Percentiles rank a stretch among this genome's conserved stretches.
phyloP scores from a whole-genome alignment of 1,140 invertebrate species.

The Saccostrea glomerata region DNA sequence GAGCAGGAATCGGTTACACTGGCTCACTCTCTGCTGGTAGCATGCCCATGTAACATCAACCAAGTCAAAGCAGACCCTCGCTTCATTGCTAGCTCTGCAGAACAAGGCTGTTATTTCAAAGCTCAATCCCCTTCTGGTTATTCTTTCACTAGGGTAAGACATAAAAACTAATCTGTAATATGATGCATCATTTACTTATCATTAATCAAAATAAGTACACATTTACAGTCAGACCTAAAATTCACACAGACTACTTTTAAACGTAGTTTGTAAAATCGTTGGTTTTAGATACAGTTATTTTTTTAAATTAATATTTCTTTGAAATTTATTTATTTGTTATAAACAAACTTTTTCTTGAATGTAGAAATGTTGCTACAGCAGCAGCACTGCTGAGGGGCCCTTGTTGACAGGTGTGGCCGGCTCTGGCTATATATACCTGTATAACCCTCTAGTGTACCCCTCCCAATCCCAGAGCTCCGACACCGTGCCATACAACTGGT shows the following conservation, averaged over 20 bases:
- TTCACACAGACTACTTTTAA: too few relatives aligned
- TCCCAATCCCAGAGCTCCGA: background rate
- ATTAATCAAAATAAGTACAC: too few relatives aligned
- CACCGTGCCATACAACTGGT: slow-evolving; percentile 15
- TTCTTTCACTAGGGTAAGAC: background rate
- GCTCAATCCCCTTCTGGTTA: background rate
- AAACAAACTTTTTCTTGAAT: background rate
- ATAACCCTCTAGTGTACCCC: slow-evolving; percentile 3
- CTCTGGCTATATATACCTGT: slow-evolving; percentile 18
- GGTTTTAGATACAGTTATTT: too few relatives aligned
- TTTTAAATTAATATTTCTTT: background rate
- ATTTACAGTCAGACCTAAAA: too few relatives aligned
- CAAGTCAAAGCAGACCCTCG: background rate
- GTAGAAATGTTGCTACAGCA: slow-evolving; percentile 38
- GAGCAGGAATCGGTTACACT: background rate
- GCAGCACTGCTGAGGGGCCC: background rate
- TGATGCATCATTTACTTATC: too few relatives aligned
- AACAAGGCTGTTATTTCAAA: slow-evolving; percentile 37
- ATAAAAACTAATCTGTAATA: background rate
- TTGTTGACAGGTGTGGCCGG: background rate
- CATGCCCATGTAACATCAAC: slow-evolving; percentile 13
- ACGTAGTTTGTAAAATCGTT: too few relatives aligned
- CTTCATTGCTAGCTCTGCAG: background rate
- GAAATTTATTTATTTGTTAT: too few relatives aligned
- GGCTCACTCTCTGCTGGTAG: background rate